A percentile compares a stretch with the other conserved stretches of the same genome.
phyloP scores from a whole-genome alignment of 2,113 vertebrate species.

The Austrofundulus limnaeus region DNA sequence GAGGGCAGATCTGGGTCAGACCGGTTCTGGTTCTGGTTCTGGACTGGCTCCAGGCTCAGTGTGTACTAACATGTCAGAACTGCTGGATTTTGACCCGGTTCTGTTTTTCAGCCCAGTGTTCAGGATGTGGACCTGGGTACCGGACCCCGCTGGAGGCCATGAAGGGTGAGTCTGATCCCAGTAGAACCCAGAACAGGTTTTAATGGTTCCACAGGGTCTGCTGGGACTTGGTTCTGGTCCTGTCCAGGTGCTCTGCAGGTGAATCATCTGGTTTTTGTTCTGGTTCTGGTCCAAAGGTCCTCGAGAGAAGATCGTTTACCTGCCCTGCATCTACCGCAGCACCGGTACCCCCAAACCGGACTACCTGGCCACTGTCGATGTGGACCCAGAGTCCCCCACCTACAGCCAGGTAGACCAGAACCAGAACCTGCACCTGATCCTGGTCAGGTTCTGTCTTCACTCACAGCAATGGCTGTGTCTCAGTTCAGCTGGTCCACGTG shows the following conservation, averaged over 20 bases:
- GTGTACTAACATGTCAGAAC: too few species aligned
- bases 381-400: constrained; percentile 82
- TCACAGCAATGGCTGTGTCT: too few species aligned
- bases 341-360: constrained; percentile 83
- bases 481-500: too few species aligned
- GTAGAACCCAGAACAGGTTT: not conserved
- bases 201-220: too few species aligned
- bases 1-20: not conserved
- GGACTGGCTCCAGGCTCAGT: not conserved
- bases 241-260: not conserved
- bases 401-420: constrained; percentile 83
- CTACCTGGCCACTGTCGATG: constrained; percentile 92
- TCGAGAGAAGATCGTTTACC: constrained; percentile 87
- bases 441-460: not conserved
- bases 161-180: constrained; percentile 80
- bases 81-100: not conserved
- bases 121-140: constrained; percentile 88
- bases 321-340: constrained; percentile 92
- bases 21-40: not conserved
- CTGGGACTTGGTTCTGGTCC: too few species aligned
- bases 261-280: not conserved
- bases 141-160: constrained; percentile 87
- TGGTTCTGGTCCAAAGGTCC: constrained; percentile 75
- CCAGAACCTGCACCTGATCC: not conserved
- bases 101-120: constrained; percentile 76